Conservation (phyloP, 2,113 vertebrate species). For the Nyctibius bracteatus region DNA sequence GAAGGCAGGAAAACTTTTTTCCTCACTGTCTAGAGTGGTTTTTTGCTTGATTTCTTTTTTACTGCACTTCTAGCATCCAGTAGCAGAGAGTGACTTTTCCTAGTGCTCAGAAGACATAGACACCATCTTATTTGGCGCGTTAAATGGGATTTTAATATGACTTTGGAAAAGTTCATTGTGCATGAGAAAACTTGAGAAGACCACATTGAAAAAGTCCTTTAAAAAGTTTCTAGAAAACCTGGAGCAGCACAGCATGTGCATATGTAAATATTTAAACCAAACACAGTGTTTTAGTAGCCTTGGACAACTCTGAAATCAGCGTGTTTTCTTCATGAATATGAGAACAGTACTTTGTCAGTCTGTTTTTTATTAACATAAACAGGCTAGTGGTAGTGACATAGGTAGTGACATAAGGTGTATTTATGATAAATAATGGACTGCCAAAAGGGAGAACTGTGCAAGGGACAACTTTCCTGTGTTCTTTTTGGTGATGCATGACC, state of each 20-base stretch:
- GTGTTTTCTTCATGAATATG: neutral
- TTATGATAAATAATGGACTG: constrained; percentile 2
- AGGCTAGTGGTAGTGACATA: neutral
- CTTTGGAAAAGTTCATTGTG: neutral
- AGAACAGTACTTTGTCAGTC: neutral
- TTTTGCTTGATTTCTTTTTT: neutral
- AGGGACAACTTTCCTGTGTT: constrained; percentile 3
- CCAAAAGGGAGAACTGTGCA: neutral
- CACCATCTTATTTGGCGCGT: neutral
- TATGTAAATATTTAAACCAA: neutral
- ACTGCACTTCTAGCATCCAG: neutral
- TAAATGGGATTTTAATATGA: neutral
- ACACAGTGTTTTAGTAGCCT: neutral
- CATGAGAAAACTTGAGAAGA: neutral
- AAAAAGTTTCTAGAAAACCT: neutral
- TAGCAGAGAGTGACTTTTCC: neutral
- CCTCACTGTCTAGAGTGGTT: neutral
- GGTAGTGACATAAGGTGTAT: constrained; percentile 1
- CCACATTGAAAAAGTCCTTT: neutral
- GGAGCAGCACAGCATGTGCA: neutral
- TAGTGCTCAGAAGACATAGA: neutral
- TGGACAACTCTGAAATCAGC: neutral
- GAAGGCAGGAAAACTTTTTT: neutral
- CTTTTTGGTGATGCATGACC: neutral
- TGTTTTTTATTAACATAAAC: constrained; percentile 1